Conservation (phyloP, 1,140 invertebrate genomes). For the Daktulosphaira vitifoliae region DNA sequence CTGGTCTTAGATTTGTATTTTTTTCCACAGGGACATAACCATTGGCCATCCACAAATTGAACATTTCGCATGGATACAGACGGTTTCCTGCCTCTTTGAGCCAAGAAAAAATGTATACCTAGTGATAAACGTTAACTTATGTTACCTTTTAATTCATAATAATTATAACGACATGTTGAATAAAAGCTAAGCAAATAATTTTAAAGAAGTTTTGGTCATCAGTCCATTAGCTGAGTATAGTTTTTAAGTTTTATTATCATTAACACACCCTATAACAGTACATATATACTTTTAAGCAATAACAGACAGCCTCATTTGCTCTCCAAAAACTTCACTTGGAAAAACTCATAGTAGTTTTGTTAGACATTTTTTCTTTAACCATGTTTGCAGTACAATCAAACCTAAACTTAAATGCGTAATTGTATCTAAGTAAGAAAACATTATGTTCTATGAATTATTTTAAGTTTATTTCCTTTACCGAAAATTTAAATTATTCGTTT, state of each 20-base stretch:
- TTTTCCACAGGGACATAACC: conserved; percentile 35
- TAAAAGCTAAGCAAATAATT: conserved; percentile 33
- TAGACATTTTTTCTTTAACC: no score
- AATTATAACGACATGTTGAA: background rate
- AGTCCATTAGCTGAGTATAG: conserved; percentile 26
- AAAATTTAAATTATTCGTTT: conserved; percentile 11
- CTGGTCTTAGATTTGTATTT: conserved; percentile 36
- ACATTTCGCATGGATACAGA: conserved; percentile 25
- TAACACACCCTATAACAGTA: background rate
- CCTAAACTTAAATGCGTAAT: no score
- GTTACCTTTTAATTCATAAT: conserved; percentile 18
- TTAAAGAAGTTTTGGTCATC: conserved; percentile 17
- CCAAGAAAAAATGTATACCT: conserved; percentile 26
- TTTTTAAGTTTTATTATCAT: conserved; percentile 23
- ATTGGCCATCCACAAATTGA: conserved; percentile 11
- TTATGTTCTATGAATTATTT: background rate
- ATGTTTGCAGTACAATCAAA: no score
- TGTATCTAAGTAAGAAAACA: background rate
- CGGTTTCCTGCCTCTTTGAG: conserved; percentile 20
- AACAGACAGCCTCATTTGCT: no score
- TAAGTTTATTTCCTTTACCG: conserved; percentile 8
- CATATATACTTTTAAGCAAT: no score
- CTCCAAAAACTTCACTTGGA: no score
- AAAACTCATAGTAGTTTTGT: no score
- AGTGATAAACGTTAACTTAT: conserved; percentile 24